Percentiles rank a stretch among this genome's conserved stretches.
Conservation (phyloP, 2,113 vertebrate species). For the Hemibagrus wyckioides region DNA sequence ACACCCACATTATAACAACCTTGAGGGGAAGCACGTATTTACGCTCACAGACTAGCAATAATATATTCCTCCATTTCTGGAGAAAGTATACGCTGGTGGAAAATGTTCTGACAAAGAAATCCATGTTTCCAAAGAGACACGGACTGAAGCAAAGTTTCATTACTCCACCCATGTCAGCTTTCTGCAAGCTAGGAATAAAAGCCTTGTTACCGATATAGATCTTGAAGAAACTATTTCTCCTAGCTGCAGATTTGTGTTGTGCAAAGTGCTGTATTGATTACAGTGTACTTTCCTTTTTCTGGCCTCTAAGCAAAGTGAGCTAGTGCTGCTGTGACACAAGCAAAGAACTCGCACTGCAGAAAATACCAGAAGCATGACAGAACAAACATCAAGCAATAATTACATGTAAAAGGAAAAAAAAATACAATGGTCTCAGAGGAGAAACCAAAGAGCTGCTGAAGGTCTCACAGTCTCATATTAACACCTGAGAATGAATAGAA, state of each 20-base stretch:
- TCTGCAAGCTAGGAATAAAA: background rate
- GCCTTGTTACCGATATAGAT: background rate
- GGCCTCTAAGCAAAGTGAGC: constrained; percentile 15
- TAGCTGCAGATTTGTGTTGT: constrained; percentile 14
- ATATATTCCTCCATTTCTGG: constrained; percentile 61
- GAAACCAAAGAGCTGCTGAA: background rate
- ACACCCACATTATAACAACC: constrained; percentile 56
- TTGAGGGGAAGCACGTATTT: constrained; percentile 49
- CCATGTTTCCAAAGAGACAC: constrained; percentile 38
- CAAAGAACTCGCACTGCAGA: background rate
- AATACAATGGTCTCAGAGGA: background rate
- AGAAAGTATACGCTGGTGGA: constrained; percentile 55
- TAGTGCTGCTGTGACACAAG: background rate
- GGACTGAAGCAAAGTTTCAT: constrained; percentile 3
- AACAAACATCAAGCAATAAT: background rate
- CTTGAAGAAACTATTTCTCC: constrained; percentile 1
- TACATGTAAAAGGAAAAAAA: background rate
- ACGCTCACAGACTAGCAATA: constrained; percentile 40
- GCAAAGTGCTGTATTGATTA: constrained; percentile 30
- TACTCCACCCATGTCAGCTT: constrained; percentile 6
- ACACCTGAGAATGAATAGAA: background rate
- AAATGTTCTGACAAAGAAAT: constrained; percentile 34
- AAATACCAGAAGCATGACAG: background rate
- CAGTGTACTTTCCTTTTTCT: constrained; percentile 22
- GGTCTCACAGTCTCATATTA: background rate